These are phyloP conservation scores for Junonia oenone DNA, from an alignment of 2,888 invertebrate species.

Conservation along the genomic window DNA sequence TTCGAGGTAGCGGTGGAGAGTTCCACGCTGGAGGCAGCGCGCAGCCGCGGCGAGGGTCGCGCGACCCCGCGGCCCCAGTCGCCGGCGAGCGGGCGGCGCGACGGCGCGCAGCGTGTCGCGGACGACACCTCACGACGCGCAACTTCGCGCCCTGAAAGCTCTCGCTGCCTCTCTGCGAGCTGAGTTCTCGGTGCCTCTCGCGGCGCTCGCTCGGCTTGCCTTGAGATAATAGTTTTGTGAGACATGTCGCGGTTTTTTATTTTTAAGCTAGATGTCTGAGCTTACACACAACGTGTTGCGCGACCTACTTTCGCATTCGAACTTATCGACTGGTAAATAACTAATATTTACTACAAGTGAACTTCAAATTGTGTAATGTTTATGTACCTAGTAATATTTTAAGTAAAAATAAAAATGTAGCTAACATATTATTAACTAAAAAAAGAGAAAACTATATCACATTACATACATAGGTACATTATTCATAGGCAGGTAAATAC, in stretches of 20 bases:
- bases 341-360: neutral
- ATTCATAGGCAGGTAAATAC: too few species aligned
- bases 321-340: slow-evolving; percentile 14
- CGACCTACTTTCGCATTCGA: slow-evolving; percentile 23
- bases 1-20: neutral
- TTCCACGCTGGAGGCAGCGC: neutral
- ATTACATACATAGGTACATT: too few species aligned
- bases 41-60: neutral
- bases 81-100: slow-evolving; percentile 20
- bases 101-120: slow-evolving; percentile 1
- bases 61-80: slow-evolving; percentile 20
- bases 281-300: slow-evolving; percentile 28
- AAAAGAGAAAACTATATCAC: too few species aligned
- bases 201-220: neutral
- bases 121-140: neutral
- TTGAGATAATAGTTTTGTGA: neutral
- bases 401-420: too few species aligned
- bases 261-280: neutral
- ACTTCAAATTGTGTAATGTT: neutral
- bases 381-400: too few species aligned
- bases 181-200: neutral
- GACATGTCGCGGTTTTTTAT: neutral
- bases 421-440: too few species aligned
- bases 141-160: slow-evolving; percentile 1
- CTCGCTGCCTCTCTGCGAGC: too few species aligned